These are phyloP conservation scores for Drosophila anceps DNA, from an alignment of 2,888 invertebrate species.

Conservation along the genomic window DNA sequence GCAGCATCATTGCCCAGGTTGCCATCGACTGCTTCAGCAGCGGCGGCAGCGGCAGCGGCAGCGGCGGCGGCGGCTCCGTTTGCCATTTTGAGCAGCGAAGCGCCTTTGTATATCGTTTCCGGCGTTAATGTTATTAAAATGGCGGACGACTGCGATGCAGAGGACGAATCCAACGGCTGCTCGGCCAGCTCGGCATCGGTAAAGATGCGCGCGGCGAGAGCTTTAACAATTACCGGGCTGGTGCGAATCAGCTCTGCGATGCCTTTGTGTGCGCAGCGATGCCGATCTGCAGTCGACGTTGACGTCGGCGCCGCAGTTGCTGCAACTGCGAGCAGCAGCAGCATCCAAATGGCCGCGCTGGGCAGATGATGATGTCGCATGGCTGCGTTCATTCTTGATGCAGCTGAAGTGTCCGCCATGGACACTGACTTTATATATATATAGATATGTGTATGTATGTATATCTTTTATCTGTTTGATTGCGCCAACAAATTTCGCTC, in stretches of 20 bases:
- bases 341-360: slow-evolving; percentile 35
- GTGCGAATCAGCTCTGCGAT: slow-evolving; percentile 84
- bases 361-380: slow-evolving; percentile 37
- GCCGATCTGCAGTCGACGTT: slow-evolving; percentile 50
- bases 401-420: slow-evolving; percentile 57
- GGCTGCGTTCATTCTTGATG: slow-evolving; percentile 46
- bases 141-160: slow-evolving; percentile 58
- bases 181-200: slow-evolving; percentile 73
- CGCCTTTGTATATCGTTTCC: slow-evolving; percentile 85
- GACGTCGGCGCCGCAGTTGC: slow-evolving; percentile 48
- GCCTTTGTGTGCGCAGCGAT: slow-evolving; percentile 83
- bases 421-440: slow-evolving; percentile 25
- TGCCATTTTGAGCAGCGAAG: slow-evolving; percentile 83
- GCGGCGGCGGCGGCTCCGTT: slow-evolving; percentile 56
- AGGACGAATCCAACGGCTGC: slow-evolving; percentile 27
- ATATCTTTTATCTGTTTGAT: slow-evolving; percentile 64
- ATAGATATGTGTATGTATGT: slow-evolving; percentile 26
- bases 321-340: slow-evolving; percentile 54
- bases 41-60: slow-evolving; percentile 25
- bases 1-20: slow-evolving; percentile 23
- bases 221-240: slow-evolving; percentile 85
- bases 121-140: slow-evolving; percentile 85
- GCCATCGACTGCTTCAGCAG: slow-evolving; percentile 22
- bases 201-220: slow-evolving; percentile 84
- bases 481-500: slow-evolving; percentile 56